Base-by-base conservation (phyloP, 2,888 invertebrate species). In the Drymonia ruficornis region DNA sequence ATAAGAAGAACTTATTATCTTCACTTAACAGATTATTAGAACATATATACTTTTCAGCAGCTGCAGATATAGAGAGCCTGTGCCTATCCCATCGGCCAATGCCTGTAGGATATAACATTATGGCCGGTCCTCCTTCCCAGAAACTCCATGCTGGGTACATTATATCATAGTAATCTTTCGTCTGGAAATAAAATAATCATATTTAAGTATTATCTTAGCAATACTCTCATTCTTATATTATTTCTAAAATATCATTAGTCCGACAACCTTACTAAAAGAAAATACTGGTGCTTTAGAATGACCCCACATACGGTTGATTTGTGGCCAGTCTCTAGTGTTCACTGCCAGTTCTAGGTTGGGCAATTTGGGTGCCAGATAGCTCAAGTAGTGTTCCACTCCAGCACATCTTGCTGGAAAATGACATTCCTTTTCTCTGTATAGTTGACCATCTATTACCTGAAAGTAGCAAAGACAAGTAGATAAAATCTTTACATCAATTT, bases 111-210 rank as follows among this genome's bases (percentile, higher is more conserved):
- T 99, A 98, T 11, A 98, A 89, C 38, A 96, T 95, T 69, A 99
- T 99, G 0, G 99, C 99, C 13, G 99, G 99, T 0, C 99, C 99
- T 28, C 99, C 99, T 88, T 98, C 98, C 98, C 99, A 98, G 86
- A 99, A 99, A 42, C 98, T 96, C 99, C 99, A 99, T 0, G 99
- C 97, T 0, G 99, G 99, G 83, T 97, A 97, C 95, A 97, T 97
- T 59, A 99, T 98, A 80, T 99, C 99, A 83, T 94, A 94, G 86
- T 97, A 97, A 36, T 97, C 95, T 43, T 83, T 77, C 0, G 96
- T 96, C 96, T 93, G 79, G 1, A 16, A 46, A 46, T n/a, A 46
- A n/a, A 46, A 11, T 9, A n/a, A 15, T 2, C 16, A 34, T 34
- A 8, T 15, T 29, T 7, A 18, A 47, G 13, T 34, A 13, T 6